A percentile compares a stretch with the other conserved stretches of the same genome.
phyloP scores from a whole-genome alignment of 2,113 vertebrate genomes.

The Corythoichthys haematopterus region DNA sequence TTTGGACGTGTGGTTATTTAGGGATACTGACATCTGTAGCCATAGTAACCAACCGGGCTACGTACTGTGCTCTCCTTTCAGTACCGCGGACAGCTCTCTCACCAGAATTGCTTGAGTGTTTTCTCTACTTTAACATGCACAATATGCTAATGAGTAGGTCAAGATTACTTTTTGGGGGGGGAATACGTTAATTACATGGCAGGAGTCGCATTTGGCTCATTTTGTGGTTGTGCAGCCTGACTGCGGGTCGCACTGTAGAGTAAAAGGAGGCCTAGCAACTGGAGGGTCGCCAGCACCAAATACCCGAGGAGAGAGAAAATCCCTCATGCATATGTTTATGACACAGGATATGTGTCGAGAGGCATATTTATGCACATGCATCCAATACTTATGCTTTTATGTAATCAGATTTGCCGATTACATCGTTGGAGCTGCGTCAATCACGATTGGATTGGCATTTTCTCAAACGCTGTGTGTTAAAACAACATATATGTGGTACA shows the following conservation, averaged over 20 bases:
- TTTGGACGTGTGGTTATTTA: constrained; percentile 59
- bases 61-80: constrained; percentile 55
- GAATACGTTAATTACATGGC: not conserved
- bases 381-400: not conserved
- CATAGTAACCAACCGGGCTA: constrained; percentile 64
- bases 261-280: constrained; percentile 15
- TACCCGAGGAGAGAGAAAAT: constrained; percentile 35
- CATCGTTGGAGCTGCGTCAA: not conserved
- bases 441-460: not conserved
- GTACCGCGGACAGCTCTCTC: constrained; percentile 42
- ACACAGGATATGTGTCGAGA: constrained; percentile 13
- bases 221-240: constrained; percentile 27
- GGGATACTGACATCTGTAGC: constrained; percentile 62
- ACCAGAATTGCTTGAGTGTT: not conserved
- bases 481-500: not conserved
- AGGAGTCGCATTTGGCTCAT: constrained; percentile 24
- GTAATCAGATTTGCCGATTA: not conserved
- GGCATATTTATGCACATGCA: not conserved
- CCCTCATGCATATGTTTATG: constrained; percentile 10
- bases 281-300: constrained; percentile 48
- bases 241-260: constrained; percentile 18
- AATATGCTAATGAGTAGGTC: constrained; percentile 11
- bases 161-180: not conserved
- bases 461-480: not conserved
- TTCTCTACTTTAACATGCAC: not conserved